Evolutionary conservation across 1,140 invertebrate genomes (phyloP), one percentile per base, ranked within the genome.

Genomic region (Drosophila bocqueti): DNA sequence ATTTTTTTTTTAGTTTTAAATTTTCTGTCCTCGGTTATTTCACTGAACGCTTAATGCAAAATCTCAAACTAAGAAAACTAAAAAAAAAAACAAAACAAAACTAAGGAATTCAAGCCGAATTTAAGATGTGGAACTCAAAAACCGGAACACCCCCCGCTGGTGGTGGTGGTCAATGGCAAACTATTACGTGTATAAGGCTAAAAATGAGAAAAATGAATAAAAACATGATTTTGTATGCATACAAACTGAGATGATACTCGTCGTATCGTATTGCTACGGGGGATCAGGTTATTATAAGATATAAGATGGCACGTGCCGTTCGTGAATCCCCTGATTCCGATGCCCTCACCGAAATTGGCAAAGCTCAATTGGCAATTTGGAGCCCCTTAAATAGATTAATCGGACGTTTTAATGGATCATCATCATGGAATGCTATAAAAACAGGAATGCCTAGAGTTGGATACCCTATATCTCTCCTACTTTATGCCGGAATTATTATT

Each of bases 171-270:
- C 77, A 81, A 80, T 89, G 84, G 68, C 81, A 87, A 90, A 89
- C 84, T 89, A 89, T 90, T 89, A 89, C 59, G 81, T 81, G 80
- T 84, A 76, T 89, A 89, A 89, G 84, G 52, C 73, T 58, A 86
- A 58, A 63, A 50, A 50, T 5, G 10, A 46, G 45, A 57, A 71
- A 71, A 68, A 67, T 87, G 49, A 87, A 87, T 89, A 87, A 89
- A 52, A 52, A 52, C 58, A 75, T 63, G 65, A 84, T 86, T 86
- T 86, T 86, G 75, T 79, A 82, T 73, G 65, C 74, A 67, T 84
- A 58, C 65, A 72, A 47, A 54, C 34, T 71, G 36, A 46, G 34
- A 36, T 16, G 26, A 36, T 16, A 29, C 13, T 18, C 5, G 10
- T 7, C 16, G 9, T 10, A 3, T 65, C 9, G 15, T 45, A 47